A percentile compares a stretch with the other conserved stretches of the same genome.
These are phyloP conservation scores for Coregonus sp. DNA, from an alignment of 2,797 vertebrate genomes.

Conservation along the genomic window DNA sequence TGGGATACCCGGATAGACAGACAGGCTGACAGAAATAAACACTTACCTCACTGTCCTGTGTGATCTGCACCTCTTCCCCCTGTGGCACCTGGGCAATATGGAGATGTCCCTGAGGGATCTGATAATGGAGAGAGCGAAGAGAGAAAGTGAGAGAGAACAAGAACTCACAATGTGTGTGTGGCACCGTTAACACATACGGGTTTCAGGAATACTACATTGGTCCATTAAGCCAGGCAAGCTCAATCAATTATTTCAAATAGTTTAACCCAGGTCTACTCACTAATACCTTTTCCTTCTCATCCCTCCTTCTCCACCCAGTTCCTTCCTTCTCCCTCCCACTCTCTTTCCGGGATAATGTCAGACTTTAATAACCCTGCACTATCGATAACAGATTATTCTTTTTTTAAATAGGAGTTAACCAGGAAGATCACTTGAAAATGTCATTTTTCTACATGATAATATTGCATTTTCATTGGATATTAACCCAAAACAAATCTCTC, in stretches of 20 bases:
- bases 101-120: constrained; percentile 96
- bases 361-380: too few species aligned
- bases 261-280: not conserved
- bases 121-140: constrained; percentile 61
- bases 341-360: too few species aligned
- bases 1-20: not conserved
- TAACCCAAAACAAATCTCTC: too few species aligned
- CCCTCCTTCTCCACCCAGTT: too few species aligned
- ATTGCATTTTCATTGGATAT: too few species aligned
- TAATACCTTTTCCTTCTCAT: not conserved
- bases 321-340: too few species aligned
- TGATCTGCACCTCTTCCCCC: constrained; percentile 99
- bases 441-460: too few species aligned
- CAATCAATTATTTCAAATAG: not conserved
- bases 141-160: constrained; percentile 36
- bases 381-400: too few species aligned
- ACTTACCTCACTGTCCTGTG: constrained; percentile 96
- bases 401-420: too few species aligned
- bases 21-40: not conserved
- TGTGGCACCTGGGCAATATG: constrained; percentile 98
- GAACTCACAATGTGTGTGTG: not conserved
- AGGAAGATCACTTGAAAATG: too few species aligned
- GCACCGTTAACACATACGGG: not conserved
- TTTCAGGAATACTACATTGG: not conserved
- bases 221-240: not conserved